Evolutionary conservation across 2,888 invertebrate species (phyloP).

Genomic region (Monopis laevigella): DNA sequence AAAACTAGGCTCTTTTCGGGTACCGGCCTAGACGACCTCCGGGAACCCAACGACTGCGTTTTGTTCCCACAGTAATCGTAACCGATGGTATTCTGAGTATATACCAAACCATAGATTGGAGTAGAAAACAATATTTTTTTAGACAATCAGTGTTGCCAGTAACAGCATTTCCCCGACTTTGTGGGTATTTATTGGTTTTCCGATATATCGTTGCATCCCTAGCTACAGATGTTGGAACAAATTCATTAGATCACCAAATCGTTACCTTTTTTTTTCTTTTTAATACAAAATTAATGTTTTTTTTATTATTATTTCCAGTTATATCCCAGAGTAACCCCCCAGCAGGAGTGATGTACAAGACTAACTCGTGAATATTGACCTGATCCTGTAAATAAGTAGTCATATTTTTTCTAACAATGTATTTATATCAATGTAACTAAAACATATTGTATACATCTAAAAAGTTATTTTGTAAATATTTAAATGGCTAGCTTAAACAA

Average conservation of each 20-base stretch:
- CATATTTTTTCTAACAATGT: constrained; percentile 58
- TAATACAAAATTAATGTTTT: background rate
- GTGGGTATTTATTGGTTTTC: no score
- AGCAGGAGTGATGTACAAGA: constrained; percentile 40
- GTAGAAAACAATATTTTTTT: no score
- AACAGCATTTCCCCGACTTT: no score
- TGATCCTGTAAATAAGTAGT: constrained; percentile 58
- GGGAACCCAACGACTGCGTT: no score
- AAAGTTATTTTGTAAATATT: constrained; percentile 67
- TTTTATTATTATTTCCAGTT: constrained; percentile 63
- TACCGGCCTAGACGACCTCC: no score
- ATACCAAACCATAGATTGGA: no score
- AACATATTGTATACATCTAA: constrained; percentile 62
- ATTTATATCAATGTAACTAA: constrained; percentile 62
- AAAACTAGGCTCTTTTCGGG: no score
- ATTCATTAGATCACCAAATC: background rate
- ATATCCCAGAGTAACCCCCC: constrained; percentile 71
- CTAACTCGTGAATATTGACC: constrained; percentile 31
- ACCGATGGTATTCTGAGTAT: no score
- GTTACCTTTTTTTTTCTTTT: background rate
- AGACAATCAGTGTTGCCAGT: no score
- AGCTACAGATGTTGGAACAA: background rate
- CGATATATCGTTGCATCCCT: no score
- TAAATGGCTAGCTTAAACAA: constrained; percentile 56
- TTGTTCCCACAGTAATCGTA: no score